A percentile compares a stretch with the other conserved stretches of the same genome.
Evolutionary conservation across 2,888 invertebrate species (phyloP).

Genomic region (Drosophila imparisetae): DNA sequence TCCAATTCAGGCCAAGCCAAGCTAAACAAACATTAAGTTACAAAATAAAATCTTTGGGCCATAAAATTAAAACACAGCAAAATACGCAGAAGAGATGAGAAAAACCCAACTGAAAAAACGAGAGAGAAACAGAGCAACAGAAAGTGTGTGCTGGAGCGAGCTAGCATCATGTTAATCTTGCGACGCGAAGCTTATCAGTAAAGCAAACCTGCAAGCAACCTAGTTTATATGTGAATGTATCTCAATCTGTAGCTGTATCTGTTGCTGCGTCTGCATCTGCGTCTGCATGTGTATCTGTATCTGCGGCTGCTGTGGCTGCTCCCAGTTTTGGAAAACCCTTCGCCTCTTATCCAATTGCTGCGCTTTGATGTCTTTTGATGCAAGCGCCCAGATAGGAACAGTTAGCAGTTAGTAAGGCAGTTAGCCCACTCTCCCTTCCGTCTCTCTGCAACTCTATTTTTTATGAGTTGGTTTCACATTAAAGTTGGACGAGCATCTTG

Average conservation of each 20-base stretch:
- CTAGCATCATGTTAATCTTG: slow-evolving; percentile 69
- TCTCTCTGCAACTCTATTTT: slow-evolving; percentile 41
- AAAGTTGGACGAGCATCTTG: slow-evolving; percentile 35
- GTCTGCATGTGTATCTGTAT: slow-evolving; percentile 32
- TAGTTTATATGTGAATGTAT: slow-evolving; percentile 70
- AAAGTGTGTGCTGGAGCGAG: slow-evolving; percentile 5
- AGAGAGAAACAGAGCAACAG: slow-evolving; percentile 6
- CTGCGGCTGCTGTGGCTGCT: slow-evolving; percentile 52
- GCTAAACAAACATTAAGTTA: slow-evolving; percentile 77
- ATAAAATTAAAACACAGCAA: slow-evolving; percentile 73
- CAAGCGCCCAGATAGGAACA: slow-evolving; percentile 63
- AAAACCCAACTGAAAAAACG: slow-evolving; percentile 1
- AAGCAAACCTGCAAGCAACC: slow-evolving; percentile 68
- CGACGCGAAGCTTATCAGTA: slow-evolving; percentile 58
- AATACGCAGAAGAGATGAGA: slow-evolving; percentile 61
- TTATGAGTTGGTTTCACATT: slow-evolving; percentile 57
- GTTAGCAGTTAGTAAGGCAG: slow-evolving; percentile 51
- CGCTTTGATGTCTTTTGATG: slow-evolving; percentile 70
- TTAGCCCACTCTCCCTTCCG: slow-evolving; percentile 25
- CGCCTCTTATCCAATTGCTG: slow-evolving; percentile 33
- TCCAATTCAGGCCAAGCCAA: slow-evolving; percentile 41
- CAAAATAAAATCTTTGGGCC: slow-evolving; percentile 79
- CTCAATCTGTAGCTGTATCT: slow-evolving; percentile 47
- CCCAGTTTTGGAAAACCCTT: slow-evolving; percentile 31
- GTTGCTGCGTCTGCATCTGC: slow-evolving; percentile 29